Conservation (phyloP, 1,140 invertebrate species). For the Papilio glaucus region DNA sequence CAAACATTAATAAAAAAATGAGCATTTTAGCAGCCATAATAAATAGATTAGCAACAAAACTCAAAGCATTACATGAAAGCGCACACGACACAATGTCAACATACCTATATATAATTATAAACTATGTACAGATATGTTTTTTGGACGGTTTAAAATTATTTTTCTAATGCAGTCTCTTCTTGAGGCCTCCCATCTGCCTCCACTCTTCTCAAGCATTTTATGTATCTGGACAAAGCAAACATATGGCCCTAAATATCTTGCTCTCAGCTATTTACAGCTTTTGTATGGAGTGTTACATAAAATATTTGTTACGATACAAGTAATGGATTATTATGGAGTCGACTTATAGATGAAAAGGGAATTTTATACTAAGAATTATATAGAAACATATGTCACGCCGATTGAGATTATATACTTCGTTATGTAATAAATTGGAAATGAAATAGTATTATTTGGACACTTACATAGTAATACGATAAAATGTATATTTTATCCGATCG, state of each 20-base stretch:
- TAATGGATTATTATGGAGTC: too few relatives aligned
- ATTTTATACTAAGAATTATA: too few relatives aligned
- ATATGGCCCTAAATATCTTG: background rate
- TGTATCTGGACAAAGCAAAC: conserved; percentile 62
- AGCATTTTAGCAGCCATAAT: background rate
- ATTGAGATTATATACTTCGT: too few relatives aligned
- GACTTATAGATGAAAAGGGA: too few relatives aligned
- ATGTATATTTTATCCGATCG: too few relatives aligned
- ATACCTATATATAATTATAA: conserved; percentile 69
- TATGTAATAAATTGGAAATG: too few relatives aligned
- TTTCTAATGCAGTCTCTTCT: conserved; percentile 57
- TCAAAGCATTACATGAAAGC: conserved; percentile 40
- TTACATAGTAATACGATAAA: too few relatives aligned
- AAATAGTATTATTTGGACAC: too few relatives aligned
- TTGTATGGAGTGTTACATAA: too few relatives aligned
- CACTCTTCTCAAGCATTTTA: conserved; percentile 58
- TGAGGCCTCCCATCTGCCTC: conserved; percentile 71
- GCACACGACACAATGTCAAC: conserved; percentile 69
- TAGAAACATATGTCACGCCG: too few relatives aligned
- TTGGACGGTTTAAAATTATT: conserved; percentile 56
- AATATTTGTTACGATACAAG: too few relatives aligned
- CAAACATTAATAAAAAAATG: conserved; percentile 1
- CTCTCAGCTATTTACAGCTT: too few relatives aligned
- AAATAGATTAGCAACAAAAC: conserved; percentile 21
- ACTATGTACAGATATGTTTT: conserved; percentile 62